Evolutionary conservation across 2,888 invertebrate species (phyloP).

Genomic region (Synanthedon vespiformis): DNA sequence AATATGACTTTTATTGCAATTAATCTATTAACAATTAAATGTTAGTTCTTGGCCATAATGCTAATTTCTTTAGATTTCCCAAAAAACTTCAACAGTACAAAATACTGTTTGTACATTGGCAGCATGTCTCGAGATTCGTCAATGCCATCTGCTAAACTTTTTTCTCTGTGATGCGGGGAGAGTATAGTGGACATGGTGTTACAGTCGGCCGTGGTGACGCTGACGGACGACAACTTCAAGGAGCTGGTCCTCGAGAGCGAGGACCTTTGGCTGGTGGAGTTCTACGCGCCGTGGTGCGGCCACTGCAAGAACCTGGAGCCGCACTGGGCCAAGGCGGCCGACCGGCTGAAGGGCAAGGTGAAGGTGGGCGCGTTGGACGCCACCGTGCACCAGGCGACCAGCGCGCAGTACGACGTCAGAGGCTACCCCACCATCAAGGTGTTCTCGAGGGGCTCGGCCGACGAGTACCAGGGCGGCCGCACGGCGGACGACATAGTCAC

Average conservation of each 20-base stretch:
- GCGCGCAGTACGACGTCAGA: slow-evolving; percentile 85
- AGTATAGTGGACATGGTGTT: slow-evolving; percentile 2
- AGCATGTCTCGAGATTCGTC: no score
- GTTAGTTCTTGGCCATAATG: no score
- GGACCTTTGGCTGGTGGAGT: slow-evolving; percentile 97
- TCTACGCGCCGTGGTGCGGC: slow-evolving; percentile 97
- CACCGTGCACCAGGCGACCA: slow-evolving; percentile 87
- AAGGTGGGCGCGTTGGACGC: slow-evolving; percentile 97
- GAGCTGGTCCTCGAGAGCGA: slow-evolving; percentile 91
- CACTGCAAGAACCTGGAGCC: slow-evolving; percentile 97
- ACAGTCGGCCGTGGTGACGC: slow-evolving; percentile 80
- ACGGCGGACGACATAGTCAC: slow-evolving; percentile 89
- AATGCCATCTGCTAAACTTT: no score
- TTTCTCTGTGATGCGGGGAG: no score
- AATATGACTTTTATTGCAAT: no score
- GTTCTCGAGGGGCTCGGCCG: slow-evolving; percentile 81
- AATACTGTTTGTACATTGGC: no score
- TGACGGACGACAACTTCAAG: slow-evolving; percentile 97
- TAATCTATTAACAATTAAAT: no score
- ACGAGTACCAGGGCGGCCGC: slow-evolving; percentile 94
- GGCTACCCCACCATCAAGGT: slow-evolving; percentile 98
- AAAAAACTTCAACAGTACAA: no score
- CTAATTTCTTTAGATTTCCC: no score
- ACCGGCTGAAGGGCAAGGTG: slow-evolving; percentile 93
- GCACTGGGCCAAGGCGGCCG: slow-evolving; percentile 95